Evolutionary conservation across 2,797 vertebrate species (phyloP).

Genomic region (Sternotherus odoratus): DNA sequence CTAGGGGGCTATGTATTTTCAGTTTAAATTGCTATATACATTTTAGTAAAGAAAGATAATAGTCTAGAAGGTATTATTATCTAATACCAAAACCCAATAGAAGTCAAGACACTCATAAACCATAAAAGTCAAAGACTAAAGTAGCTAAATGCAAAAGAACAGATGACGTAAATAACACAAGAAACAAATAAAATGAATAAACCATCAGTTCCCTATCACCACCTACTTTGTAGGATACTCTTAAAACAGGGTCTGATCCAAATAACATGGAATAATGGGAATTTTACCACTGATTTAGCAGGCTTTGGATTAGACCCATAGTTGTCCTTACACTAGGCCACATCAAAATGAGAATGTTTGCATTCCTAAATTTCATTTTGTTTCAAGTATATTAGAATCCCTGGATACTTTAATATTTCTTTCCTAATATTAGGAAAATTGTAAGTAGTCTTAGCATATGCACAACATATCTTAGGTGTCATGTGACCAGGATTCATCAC

Average conservation of each 20-base stretch:
- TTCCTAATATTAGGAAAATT: not conserved
- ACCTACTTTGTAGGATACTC: not conserved
- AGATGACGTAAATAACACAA: not conserved
- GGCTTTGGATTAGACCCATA: not conserved
- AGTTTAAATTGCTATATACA: slow-evolving; percentile 25
- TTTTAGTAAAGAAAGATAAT: slow-evolving; percentile 30
- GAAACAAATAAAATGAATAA: not conserved
- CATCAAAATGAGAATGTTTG: not conserved
- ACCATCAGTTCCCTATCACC: not conserved
- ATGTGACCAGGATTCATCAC: too few species aligned
- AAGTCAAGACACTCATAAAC: not conserved
- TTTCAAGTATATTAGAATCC: not conserved
- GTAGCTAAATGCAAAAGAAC: not conserved
- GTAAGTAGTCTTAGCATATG: not conserved
- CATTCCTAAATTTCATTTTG: not conserved
- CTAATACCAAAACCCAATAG: not conserved
- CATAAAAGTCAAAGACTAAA: slow-evolving; percentile 1
- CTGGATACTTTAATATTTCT: not conserved
- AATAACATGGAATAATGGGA: not conserved
- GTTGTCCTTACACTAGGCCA: not conserved
- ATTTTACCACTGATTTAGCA: not conserved
- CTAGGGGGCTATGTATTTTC: slow-evolving; percentile 27
- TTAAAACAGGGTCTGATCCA: not conserved
- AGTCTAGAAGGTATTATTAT: slow-evolving; percentile 28
- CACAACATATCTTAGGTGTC: too few species aligned